Percentiles rank a stretch among this genome's conserved stretches.
Conservation (phyloP, 1,140 invertebrate species). For the Rhyacophila brunnea region DNA sequence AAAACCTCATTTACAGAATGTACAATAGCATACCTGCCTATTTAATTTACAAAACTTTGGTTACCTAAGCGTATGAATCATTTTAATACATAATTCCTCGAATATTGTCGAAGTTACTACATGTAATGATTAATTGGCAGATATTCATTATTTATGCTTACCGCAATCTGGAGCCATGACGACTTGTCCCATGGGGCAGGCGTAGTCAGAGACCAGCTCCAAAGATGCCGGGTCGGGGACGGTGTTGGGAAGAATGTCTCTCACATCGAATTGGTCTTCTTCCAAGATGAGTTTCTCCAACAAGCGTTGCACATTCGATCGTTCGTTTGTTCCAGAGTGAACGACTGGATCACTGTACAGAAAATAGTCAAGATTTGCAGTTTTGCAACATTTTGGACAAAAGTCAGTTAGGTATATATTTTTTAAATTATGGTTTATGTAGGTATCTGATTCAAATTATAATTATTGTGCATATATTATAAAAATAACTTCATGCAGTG, state of each 20-base stretch:
- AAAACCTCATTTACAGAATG: too few relatives aligned
- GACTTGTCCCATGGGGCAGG: slow-evolving; percentile 89
- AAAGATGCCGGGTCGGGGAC: slow-evolving; percentile 89
- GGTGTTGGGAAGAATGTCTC: slow-evolving; percentile 91
- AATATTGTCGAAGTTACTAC: too few relatives aligned
- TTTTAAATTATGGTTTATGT: not conserved
- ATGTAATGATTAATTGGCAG: too few relatives aligned
- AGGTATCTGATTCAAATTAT: not conserved
- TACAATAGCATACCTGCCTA: too few relatives aligned
- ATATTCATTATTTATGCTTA: too few relatives aligned
- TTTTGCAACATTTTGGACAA: too few relatives aligned
- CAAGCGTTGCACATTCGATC: slow-evolving; percentile 77
- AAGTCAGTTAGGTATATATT: not conserved
- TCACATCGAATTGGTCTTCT: slow-evolving; percentile 89
- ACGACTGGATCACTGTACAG: slow-evolving; percentile 81
- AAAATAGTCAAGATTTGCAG: slow-evolving; percentile 1
- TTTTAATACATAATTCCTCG: too few relatives aligned
- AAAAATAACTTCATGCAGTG: too few relatives aligned
- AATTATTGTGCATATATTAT: not conserved
- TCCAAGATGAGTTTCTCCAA: slow-evolving; percentile 86
- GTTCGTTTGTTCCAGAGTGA: slow-evolving; percentile 82
- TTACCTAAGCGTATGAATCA: too few relatives aligned
- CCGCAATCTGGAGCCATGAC: slow-evolving; percentile 88
- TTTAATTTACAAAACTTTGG: too few relatives aligned
- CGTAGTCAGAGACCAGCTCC: slow-evolving; percentile 83